Conservation (phyloP, 2,888 invertebrate genomes). For the Pteria penguin region DNA sequence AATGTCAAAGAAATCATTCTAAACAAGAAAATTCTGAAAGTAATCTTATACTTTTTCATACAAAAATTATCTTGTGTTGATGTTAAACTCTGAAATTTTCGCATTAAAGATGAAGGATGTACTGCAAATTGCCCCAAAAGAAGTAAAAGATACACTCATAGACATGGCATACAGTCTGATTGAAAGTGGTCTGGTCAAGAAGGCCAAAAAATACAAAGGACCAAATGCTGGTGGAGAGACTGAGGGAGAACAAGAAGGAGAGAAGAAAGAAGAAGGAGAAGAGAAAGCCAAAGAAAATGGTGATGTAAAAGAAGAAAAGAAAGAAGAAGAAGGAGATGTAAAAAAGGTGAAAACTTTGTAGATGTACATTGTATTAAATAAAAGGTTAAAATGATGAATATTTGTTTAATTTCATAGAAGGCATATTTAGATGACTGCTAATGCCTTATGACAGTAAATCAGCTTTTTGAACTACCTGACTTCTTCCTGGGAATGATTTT, state of each 20-base stretch:
- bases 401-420: no score
- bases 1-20: no score
- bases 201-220: constrained; percentile 71
- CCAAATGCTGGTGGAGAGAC: constrained; percentile 46
- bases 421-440: no score
- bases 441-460: no score
- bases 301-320: constrained; percentile 57
- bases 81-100: no score
- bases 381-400: no score
- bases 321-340: constrained; percentile 45
- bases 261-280: constrained; percentile 38
- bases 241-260: constrained; percentile 47
- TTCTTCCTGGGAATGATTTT: no score
- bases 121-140: constrained; percentile 80
- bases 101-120: constrained; percentile 80
- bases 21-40: no score
- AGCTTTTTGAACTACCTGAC: no score
- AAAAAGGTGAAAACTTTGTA: constrained; percentile 40
- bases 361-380: no score
- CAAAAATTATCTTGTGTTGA: no score
- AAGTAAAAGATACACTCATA: constrained; percentile 80
- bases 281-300: constrained; percentile 54
- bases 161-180: constrained; percentile 82
- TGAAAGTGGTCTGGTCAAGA: constrained; percentile 81
- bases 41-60: no score